Evolutionary conservation across 2,888 invertebrate species (phyloP).

Genomic region (Notodonta ziczac): DNA sequence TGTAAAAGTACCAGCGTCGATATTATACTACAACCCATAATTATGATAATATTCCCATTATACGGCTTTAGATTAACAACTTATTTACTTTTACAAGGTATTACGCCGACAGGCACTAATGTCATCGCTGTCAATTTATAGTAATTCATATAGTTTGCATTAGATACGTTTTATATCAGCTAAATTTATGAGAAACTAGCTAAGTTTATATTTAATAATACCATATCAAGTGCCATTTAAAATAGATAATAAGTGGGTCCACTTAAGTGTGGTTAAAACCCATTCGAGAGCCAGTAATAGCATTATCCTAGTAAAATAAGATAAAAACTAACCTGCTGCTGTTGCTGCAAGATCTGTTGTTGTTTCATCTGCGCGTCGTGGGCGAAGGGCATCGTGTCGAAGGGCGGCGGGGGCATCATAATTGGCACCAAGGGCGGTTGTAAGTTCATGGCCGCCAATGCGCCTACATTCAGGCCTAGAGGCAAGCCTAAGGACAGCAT

Average conservation of each 20-base stretch:
- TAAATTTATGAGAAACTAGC: background rate
- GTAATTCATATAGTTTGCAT: slow-evolving; percentile 15
- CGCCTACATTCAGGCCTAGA: slow-evolving; percentile 90
- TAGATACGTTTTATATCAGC: background rate
- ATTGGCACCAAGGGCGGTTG: slow-evolving; percentile 96
- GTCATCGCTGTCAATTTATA: slow-evolving; percentile 19
- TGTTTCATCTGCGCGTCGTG: slow-evolving; percentile 88
- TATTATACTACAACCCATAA: slow-evolving; percentile 13
- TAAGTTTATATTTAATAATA: slow-evolving; percentile 3
- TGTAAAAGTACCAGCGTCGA: slow-evolving; percentile 19
- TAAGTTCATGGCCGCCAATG: slow-evolving; percentile 96
- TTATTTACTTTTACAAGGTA: slow-evolving; percentile 21
- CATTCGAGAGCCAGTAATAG: background rate
- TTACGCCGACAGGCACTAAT: slow-evolving; percentile 20
- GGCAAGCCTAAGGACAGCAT: slow-evolving; percentile 94
- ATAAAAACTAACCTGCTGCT: slow-evolving; percentile 85
- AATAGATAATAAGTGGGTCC: slow-evolving; percentile 13
- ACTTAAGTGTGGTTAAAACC: background rate
- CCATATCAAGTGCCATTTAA: slow-evolving; percentile 6
- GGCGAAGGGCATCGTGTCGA: slow-evolving; percentile 86
- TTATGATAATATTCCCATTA: slow-evolving; percentile 15
- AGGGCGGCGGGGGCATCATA: slow-evolving; percentile 94
- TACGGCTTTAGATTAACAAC: slow-evolving; percentile 12
- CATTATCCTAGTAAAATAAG: background rate
- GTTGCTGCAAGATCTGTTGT: slow-evolving; percentile 89